phyloP scores from a whole-genome alignment of 1,140 invertebrate genomes.

The Trichoplusia ni region DNA sequence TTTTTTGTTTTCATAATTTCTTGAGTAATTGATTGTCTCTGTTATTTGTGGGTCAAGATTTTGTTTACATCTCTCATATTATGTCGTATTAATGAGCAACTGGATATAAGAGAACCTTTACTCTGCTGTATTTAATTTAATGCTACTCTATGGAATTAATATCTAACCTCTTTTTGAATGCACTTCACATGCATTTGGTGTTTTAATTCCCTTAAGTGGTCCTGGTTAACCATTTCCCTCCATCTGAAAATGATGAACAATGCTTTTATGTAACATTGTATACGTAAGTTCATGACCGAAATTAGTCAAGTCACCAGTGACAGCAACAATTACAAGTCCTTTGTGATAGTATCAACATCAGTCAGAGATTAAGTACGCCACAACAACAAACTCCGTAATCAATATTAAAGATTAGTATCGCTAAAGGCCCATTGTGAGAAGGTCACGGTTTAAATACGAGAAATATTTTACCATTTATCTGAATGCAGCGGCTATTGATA shows the following conservation, averaged over 20 bases:
- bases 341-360: no score
- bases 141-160: neutral
- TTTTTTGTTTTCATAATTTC: no score
- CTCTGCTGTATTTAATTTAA: no score
- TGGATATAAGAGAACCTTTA: no score
- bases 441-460: constrained; percentile 7
- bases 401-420: constrained; percentile 13
- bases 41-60: no score
- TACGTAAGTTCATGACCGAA: no score
- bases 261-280: neutral
- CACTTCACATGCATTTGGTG: constrained; percentile 69
- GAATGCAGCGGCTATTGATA: constrained; percentile 31
- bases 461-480: constrained; percentile 20
- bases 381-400: neutral
- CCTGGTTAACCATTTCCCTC: constrained; percentile 62
- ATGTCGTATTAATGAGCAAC: no score
- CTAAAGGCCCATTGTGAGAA: neutral
- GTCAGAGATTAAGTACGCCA: neutral
- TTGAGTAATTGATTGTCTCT: no score
- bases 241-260: constrained; percentile 55
- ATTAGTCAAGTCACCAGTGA: no score
- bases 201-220: constrained; percentile 67
- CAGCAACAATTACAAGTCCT: no score
- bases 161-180: constrained; percentile 60
- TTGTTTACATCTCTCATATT: no score